Evolutionary conservation across 2,888 invertebrate species (phyloP).

Genomic region (Iphiclides podalirius): DNA sequence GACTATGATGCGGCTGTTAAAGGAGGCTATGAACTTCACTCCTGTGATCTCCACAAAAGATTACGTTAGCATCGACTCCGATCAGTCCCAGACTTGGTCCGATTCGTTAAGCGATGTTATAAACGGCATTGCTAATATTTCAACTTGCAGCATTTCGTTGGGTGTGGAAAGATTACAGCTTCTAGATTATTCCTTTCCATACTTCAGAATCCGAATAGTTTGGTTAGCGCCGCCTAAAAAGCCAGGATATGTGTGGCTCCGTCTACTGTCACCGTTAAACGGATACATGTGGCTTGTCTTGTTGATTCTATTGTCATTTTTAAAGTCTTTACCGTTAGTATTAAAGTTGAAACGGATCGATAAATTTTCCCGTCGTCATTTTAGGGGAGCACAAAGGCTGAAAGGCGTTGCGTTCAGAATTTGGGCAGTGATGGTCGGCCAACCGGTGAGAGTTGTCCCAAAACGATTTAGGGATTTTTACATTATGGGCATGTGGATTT

Average conservation of each 20-base stretch:
- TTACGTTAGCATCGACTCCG: constrained; percentile 56
- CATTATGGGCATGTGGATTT: constrained; percentile 55
- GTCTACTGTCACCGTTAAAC: constrained; percentile 53
- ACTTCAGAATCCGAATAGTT: constrained; percentile 53
- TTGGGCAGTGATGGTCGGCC: constrained; percentile 60
- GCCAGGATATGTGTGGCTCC: constrained; percentile 52
- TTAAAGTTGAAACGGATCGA: constrained; percentile 44
- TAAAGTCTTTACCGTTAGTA: constrained; percentile 48
- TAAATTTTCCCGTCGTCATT: constrained; percentile 44
- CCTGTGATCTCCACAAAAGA: constrained; percentile 50
- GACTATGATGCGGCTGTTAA: constrained; percentile 44
- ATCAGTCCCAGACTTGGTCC: constrained; percentile 55
- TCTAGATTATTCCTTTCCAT: constrained; percentile 54
- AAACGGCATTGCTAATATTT: constrained; percentile 52
- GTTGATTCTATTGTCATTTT: constrained; percentile 44
- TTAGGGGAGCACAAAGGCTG: constrained; percentile 46
- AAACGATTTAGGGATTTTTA: constrained; percentile 60
- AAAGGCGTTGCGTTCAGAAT: constrained; percentile 47
- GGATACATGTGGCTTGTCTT: constrained; percentile 57
- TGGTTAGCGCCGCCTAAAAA: constrained; percentile 58
- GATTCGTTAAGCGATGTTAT: constrained; percentile 58
- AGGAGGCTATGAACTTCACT: constrained; percentile 57
- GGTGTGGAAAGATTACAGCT: constrained; percentile 48
- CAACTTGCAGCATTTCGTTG: constrained; percentile 54
- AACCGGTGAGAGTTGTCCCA: constrained; percentile 51